Evolutionary conservation across 2,113 vertebrate species (phyloP), one percentile per base, ranked within the genome.

Genomic region (Pygoscelis antarcticus): DNA sequence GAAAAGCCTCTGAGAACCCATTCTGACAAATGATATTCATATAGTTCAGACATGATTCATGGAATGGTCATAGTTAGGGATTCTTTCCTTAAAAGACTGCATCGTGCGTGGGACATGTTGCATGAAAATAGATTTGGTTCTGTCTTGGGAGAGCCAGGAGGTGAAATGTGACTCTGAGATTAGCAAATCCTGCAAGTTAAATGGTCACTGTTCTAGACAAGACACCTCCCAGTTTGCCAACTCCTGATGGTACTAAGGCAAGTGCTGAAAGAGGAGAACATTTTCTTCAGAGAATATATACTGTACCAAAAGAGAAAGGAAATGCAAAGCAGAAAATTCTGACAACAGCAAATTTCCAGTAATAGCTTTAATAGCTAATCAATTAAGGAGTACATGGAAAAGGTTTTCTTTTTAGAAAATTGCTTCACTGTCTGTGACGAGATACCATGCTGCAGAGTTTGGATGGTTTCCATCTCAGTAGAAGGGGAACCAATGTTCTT

Each of bases 401-500:
- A 77, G 0, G 11, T 64, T 85, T 83, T 60, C 7, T 27, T 47
- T 83, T 79, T 16, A 52, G 47, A 93, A 69, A 82, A 87, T 36
- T 76, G 5, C 22, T 89, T 89, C 23, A 11, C 57, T 1, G 1
- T 85, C 52, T 90, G 29, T 79, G 70, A 52, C 1, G 4, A 84
- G 58, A 68, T 64, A 71, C 25, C 14, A 11, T 42, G 23, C 69
- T 95, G 74, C 54, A 85, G 54, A 66, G 30, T 34, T 54, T 90
- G 87, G 78, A 65, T 83, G 49, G 25, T 36, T 94, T 96, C 92
- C 79, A 82, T 84, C 64, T 87, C 64, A 92, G 55, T 47, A 83
- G 86, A 94, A 89, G 55, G 44, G 26, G 52, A 94, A 94, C 20
- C 29, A 55, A 7, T 55, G 23, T 38, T 66, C 60, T 94, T 0